Base-by-base conservation (phyloP, 2,888 invertebrate species). In the Agonopterix alstromeriana region DNA sequence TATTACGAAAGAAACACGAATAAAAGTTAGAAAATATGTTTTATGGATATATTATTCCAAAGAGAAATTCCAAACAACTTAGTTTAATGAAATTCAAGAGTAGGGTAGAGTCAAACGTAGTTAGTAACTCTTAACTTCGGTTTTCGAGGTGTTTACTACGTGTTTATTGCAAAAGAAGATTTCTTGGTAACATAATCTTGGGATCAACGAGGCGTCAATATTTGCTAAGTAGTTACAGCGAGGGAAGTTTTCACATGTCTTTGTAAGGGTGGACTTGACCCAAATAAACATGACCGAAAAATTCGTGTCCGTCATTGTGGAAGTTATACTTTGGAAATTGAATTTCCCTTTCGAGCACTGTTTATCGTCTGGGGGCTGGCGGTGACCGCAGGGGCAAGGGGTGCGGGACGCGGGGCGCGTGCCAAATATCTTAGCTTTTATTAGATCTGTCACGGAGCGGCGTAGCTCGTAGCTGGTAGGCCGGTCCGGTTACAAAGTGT, bases 281-380 rank as follows among this genome's bases (percentile, higher is more conserved):
- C 74, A 77, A 80, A 80, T 80, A 82, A 81, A 82, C 79, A 78
- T 58, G 63, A 53, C 53, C 63, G 67, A 70, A 73, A 45, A 90
- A 92, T 64, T 70, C 63, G 63, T 62, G 65, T 64, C 65, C 60
- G 63, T 68, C 69, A 70, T 60, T 64, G 61, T 55, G 58, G 50
- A 65, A 64, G 65, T 73, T 70, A 65, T 67, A 76, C 67, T 77
- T 70, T 71, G 67, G 61, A 73, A 78, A 80, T 80, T 77, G 75
- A 77, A 77, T 77, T 74, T 60, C 59, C 60, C 61, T 57, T 58
- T 65, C 60, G 58, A 57, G 57, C 58, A 58, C 65, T 71, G 65
- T 71, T 74, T 73, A 70, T 73, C 58, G 61, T 57, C 56, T 55
- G 51, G 51, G 49, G 41, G 27, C 56, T 55, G 51, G 50, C 49